Conservation (phyloP, 1,140 invertebrate genomes). For the Scylla paramamosain region DNA sequence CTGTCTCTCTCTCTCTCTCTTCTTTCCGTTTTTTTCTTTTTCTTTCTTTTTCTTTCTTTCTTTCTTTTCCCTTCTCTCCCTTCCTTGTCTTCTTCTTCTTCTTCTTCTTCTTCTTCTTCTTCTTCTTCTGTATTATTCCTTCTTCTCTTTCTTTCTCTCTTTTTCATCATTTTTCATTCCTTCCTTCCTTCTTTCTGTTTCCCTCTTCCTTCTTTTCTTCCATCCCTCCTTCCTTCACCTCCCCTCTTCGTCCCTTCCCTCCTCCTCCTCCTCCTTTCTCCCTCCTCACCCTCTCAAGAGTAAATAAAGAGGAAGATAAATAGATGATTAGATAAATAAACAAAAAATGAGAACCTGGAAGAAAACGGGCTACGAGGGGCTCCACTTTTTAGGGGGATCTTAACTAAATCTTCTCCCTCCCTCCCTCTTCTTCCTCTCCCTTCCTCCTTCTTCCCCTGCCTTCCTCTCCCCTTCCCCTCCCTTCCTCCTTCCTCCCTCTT, state of each 20-base stretch:
- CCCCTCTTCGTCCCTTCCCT: not conserved
- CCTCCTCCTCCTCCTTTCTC: not conserved
- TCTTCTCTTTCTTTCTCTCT: not conserved
- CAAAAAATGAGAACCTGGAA: too few species aligned
- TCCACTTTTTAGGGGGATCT: too few species aligned
- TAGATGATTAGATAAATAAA: too few species aligned
- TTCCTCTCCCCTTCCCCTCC: too few species aligned
- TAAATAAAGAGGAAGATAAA: not conserved
- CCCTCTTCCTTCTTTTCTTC: not conserved
- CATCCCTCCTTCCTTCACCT: too few species aligned
- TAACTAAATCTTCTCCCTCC: too few species aligned
- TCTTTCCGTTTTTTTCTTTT: not conserved
- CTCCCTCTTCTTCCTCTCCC: too few species aligned
- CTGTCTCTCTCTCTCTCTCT: too few species aligned
- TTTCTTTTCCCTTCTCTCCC: not conserved
- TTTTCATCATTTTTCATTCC: not conserved
- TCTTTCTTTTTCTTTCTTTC: not conserved
- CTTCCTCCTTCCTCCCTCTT: too few species aligned
- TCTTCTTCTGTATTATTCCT: not conserved
- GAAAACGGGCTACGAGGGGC: too few species aligned
- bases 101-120: not conserved
- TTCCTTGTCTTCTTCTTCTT: not conserved
- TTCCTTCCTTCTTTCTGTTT: not conserved
- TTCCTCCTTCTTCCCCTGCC: too few species aligned
- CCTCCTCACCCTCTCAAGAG: not conserved